Conservation (phyloP, 1,140 invertebrate species). For the Drosophila mauritiana region DNA sequence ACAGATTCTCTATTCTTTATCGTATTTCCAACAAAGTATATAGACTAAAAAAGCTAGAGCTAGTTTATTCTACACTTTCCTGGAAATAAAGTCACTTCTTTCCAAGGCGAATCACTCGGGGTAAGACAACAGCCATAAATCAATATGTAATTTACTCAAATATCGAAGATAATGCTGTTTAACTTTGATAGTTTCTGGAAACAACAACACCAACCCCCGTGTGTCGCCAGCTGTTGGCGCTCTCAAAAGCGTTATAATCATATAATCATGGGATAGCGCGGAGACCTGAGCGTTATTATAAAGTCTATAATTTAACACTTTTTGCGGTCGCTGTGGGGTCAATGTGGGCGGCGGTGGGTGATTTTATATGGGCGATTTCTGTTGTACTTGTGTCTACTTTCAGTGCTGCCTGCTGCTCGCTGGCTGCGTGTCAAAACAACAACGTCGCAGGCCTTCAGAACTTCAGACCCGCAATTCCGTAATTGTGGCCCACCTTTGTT, state of each 20-base stretch:
- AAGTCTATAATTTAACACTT: slow-evolving; percentile 80
- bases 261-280: slow-evolving; percentile 40
- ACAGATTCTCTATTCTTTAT: too few relatives aligned
- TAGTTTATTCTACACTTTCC: too few relatives aligned
- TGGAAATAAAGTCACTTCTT: too few relatives aligned
- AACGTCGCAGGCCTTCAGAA: slow-evolving; percentile 27
- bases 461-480: slow-evolving; percentile 8
- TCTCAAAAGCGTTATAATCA: slow-evolving; percentile 58
- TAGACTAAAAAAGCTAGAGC: too few relatives aligned
- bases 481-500: slow-evolving; percentile 35
- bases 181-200: slow-evolving; percentile 22
- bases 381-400: not conserved
- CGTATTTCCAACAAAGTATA: too few relatives aligned
- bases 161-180: slow-evolving; percentile 24
- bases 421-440: slow-evolving; percentile 83
- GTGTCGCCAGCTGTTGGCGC: slow-evolving; percentile 38
- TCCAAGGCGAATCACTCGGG: too few relatives aligned
- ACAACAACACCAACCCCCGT: not conserved
- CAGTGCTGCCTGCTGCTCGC: slow-evolving; percentile 19
- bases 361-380: slow-evolving; percentile 29
- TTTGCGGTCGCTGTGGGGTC: slow-evolving; percentile 56
- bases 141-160: slow-evolving; percentile 15
- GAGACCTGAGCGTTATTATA: slow-evolving; percentile 24
- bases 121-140: not conserved
- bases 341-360: slow-evolving; percentile 4